A percentile compares a stretch with the other conserved stretches of the same genome.
Evolutionary conservation across 1,140 invertebrate genomes (phyloP).

Genomic region (Chrysopa pallens): DNA sequence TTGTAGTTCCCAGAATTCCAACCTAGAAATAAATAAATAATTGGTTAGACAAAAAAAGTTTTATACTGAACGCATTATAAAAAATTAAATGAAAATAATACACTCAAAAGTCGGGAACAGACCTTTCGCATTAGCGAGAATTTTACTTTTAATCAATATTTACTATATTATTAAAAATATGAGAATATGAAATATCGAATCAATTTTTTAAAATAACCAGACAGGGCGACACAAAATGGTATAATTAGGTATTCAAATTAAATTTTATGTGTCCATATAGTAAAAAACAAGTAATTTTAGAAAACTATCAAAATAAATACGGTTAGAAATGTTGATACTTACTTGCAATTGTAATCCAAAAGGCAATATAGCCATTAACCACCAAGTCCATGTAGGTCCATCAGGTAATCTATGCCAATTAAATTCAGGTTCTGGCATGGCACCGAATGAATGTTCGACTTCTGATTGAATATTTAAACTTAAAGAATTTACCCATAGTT

Average conservation of each 20-base stretch:
- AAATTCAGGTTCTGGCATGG: conserved; percentile 50
- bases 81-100: too few relatives aligned
- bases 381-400: conserved; percentile 84
- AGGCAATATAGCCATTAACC: conserved; percentile 74
- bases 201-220: too few relatives aligned
- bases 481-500: conserved; percentile 55
- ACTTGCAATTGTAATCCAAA: conserved; percentile 57
- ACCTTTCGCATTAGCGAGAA: too few relatives aligned
- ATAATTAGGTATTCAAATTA: too few relatives aligned
- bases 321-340: conserved; percentile 5
- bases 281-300: not conserved
- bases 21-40: conserved; percentile 31
- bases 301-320: not conserved
- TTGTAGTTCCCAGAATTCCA: conserved; percentile 56
- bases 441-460: conserved; percentile 64
- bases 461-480: conserved; percentile 41
- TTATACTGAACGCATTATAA: too few relatives aligned
- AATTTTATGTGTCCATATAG: too few relatives aligned
- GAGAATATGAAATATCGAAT: too few relatives aligned
- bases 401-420: conserved; percentile 49
- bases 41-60: too few relatives aligned
- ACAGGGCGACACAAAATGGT: too few relatives aligned
- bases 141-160: too few relatives aligned
- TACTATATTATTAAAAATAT: too few relatives aligned
- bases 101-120: too few relatives aligned